Percentiles rank a stretch among this genome's conserved stretches.
Evolutionary conservation across 2,113 vertebrate species (phyloP).

Genomic region (Urocitellus parryii): DNA sequence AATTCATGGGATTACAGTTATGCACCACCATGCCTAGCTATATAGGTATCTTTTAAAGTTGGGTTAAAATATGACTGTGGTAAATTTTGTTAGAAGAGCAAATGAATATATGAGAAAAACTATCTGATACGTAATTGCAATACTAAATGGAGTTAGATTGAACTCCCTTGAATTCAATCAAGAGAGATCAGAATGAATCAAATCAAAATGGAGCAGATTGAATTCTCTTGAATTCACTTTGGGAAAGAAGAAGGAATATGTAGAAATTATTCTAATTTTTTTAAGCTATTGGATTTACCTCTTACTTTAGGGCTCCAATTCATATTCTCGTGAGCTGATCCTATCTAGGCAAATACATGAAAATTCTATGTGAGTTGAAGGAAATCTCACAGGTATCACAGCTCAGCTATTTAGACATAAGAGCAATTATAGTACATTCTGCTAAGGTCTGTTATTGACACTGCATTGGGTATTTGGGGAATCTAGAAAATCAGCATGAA

Average conservation of each 20-base stretch:
- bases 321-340: conserved; percentile 11
- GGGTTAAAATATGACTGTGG: not conserved
- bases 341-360: not conserved
- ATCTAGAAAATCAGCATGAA: not conserved
- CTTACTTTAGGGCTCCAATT: not conserved
- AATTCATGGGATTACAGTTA: too few relatives aligned
- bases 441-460: not conserved
- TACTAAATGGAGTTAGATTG: not conserved
- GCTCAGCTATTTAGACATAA: conserved; percentile 11
- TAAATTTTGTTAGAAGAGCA: conserved; percentile 32
- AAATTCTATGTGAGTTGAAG: conserved; percentile 20
- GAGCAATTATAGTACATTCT: not conserved
- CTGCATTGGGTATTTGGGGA: not conserved
- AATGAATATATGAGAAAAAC: not conserved
- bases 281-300: not conserved
- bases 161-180: conserved; percentile 19
- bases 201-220: not conserved
- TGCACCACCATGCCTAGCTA: too few relatives aligned
- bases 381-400: not conserved
- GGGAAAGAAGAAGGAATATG: not conserved
- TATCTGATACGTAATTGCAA: not conserved
- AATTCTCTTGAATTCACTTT: conserved; percentile 26
- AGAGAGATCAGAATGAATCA: not conserved
- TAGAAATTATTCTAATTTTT: not conserved
- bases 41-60: not conserved